Evolutionary conservation across 2,888 invertebrate genomes (phyloP), one percentile per base, ranked within the genome.

Genomic region (Monochamus alternatus): DNA sequence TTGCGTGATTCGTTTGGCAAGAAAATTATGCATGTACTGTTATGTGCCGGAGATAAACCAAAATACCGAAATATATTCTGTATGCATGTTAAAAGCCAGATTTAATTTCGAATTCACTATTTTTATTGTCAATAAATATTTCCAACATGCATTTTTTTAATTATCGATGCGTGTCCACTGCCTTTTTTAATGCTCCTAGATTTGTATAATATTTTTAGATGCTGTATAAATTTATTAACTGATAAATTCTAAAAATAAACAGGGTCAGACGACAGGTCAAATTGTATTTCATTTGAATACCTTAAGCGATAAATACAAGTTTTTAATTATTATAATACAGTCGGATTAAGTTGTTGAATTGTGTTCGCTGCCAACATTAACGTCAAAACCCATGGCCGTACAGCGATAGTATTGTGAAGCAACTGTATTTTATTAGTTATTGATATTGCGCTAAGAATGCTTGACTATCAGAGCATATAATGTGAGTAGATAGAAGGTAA

Each of bases 161-260:
- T 38, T 38, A 38, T 38, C 38, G 38, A 38, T 38, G 38, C 59
- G 22, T 22, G 22, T 22, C 22, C 1, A 1, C 0, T 22, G 22
- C 22, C 1, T 22, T 22, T 22, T 22, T 22, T 22, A 14, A 5
- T 58, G 58, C 30, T 30, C 30, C 5, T 12, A 3, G 31, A 59
- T 7, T 59, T 8, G 30, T 30, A 31, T 58, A 58, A 14, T 12
- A 59, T 30, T 59, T 59, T 30, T 59, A 30, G 31, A 59, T 12
- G 5, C 30, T 31, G 5, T 59, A 59, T 30, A 59, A 59, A 31
- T 5, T 22, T 59, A 31, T 59, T 22, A 59, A 59, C 59, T 22
- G 22, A 22, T 59, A 59, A 59, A 31, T 30, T 59, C 59, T 59
- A 60, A 60, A 31, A 60, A 60, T 60, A 60, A 38, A 60, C 60